Conservation (phyloP, 2,797 vertebrate genomes). For the Anguilla marmorata region DNA sequence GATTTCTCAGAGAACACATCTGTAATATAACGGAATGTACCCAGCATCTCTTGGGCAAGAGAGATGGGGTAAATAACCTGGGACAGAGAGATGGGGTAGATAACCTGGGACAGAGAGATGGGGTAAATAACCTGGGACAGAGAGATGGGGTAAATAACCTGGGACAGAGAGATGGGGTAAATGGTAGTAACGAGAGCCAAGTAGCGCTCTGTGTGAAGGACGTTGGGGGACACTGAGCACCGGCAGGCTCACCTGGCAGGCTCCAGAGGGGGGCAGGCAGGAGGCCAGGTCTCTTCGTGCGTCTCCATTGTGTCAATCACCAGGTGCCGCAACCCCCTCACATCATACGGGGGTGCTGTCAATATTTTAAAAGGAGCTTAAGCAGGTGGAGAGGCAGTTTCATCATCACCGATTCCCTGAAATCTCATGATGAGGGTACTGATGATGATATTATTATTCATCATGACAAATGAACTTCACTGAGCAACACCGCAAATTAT, state of each 20-base stretch:
- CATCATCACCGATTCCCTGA: background rate
- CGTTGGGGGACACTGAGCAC: background rate
- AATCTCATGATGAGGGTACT: background rate
- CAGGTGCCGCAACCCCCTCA: constrained; percentile 63
- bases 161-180: too few relatives aligned
- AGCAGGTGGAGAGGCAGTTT: background rate
- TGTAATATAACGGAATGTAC: background rate
- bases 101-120: too few relatives aligned
- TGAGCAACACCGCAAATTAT: background rate
- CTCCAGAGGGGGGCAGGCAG: constrained; percentile 73
- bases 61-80: background rate
- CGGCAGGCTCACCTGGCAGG: constrained; percentile 53
- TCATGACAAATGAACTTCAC: background rate
- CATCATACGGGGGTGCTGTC: constrained; percentile 62
- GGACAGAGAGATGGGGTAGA: background rate
- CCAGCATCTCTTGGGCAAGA: background rate
- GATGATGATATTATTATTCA: background rate
- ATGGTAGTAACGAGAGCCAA: background rate
- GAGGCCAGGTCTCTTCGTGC: constrained; percentile 68
- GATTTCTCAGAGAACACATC: background rate
- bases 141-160: too few relatives aligned
- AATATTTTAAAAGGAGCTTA: constrained; percentile 16
- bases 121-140: too few relatives aligned
- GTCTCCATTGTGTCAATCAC: constrained; percentile 80
- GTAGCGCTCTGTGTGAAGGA: background rate